phyloP scores from a whole-genome alignment of 2,888 invertebrate genomes.

The Cataglyphis albicans region DNA sequence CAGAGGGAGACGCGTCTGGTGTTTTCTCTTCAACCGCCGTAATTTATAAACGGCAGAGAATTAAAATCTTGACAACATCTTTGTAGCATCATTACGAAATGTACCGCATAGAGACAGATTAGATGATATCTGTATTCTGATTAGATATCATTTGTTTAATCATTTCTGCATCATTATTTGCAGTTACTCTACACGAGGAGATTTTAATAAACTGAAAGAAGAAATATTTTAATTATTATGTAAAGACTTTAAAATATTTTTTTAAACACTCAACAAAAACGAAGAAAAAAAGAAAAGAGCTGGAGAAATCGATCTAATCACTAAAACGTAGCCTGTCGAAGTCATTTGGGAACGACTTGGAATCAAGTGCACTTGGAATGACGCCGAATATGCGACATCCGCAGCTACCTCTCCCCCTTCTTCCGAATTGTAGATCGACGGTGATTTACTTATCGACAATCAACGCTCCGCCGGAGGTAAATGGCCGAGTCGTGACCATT shows the following conservation, averaged over 20 bases:
- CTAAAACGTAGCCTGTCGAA: neutral
- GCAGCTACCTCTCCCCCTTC: conserved; percentile 78
- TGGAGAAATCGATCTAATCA: neutral
- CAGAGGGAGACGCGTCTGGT: neutral
- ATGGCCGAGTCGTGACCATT: conserved; percentile 89
- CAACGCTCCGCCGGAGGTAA: conserved; percentile 88
- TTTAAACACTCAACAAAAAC: neutral
- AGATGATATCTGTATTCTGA: neutral
- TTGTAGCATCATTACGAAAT: neutral
- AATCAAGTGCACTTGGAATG: conserved; percentile 1
- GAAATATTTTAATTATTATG: neutral
- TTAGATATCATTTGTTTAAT: neutral
- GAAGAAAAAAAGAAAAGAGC: neutral
- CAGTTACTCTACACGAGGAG: neutral
- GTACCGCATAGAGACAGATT: neutral
- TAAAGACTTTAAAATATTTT: neutral
- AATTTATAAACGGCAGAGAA: neutral
- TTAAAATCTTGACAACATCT: neutral
- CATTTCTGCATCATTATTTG: neutral
- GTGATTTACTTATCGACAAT: conserved; percentile 88
- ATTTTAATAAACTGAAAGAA: neutral
- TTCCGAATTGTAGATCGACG: conserved; percentile 88
- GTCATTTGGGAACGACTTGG: conserved; percentile 7
- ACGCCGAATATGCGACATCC: conserved; percentile 59
- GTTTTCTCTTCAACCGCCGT: neutral